These are phyloP conservation scores for Anaspis maculata DNA, from an alignment of 2,888 invertebrate species.

Conservation along the genomic window DNA sequence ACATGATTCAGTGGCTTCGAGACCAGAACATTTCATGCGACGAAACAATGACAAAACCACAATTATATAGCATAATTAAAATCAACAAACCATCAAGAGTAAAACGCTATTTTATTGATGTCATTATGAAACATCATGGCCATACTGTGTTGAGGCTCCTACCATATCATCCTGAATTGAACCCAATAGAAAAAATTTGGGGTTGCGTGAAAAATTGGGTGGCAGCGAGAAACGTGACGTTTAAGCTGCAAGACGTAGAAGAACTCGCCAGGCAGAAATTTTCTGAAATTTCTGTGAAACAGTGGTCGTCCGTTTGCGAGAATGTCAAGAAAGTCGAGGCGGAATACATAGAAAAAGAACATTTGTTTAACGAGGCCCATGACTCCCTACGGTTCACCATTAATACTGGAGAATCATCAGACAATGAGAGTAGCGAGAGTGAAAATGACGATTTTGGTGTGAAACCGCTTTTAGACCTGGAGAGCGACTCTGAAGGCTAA, in stretches of 20 bases:
- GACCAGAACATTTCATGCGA: not conserved
- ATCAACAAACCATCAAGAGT: not conserved
- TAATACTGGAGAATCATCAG: too few species aligned
- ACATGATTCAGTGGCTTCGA: not conserved
- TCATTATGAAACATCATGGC: not conserved
- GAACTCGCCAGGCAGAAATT: not conserved
- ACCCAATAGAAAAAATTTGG: not conserved
- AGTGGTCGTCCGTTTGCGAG: too few species aligned
- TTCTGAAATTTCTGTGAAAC: not conserved
- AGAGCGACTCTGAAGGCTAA: too few species aligned
- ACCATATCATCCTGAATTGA: not conserved
- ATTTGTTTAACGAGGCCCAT: too few species aligned
- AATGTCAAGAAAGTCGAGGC: too few species aligned
- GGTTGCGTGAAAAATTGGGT: not conserved
- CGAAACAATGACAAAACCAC: not conserved
- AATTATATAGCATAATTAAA: not conserved
- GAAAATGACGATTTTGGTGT: too few species aligned
- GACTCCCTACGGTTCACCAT: too few species aligned
- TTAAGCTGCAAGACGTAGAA: not conserved
- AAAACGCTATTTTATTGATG: not conserved
- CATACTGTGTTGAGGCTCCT: not conserved
- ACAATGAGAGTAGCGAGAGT: too few species aligned
- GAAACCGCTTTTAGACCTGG: too few species aligned
- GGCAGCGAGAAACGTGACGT: not conserved
- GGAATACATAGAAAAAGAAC: too few species aligned